Percentiles rank a stretch among this genome's conserved stretches.
Conservation (phyloP, 2,113 vertebrate genomes). For the Erythrolamprus reginae region DNA sequence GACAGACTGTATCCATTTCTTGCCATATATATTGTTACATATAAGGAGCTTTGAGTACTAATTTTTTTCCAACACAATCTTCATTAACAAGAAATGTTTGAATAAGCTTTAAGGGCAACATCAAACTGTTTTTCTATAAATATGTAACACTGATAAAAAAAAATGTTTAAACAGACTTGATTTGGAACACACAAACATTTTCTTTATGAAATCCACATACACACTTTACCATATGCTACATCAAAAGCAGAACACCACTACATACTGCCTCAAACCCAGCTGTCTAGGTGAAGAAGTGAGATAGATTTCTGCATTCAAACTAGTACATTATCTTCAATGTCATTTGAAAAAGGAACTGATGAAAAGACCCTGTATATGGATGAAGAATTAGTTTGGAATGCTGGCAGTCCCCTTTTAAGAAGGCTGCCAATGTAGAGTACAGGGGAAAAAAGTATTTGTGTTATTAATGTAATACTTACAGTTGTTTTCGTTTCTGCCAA, state of each 20-base stretch:
- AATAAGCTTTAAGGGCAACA: slow-evolving; percentile 37
- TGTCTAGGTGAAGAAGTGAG: background rate
- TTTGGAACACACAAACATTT: slow-evolving; percentile 4
- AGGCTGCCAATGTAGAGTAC: rapidly evolving
- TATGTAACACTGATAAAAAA: slow-evolving; percentile 38
- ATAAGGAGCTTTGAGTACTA: slow-evolving; percentile 70
- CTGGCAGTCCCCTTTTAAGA: background rate
- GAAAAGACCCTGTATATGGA: background rate
- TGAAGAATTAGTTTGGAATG: background rate
- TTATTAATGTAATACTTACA: slow-evolving; percentile 64
- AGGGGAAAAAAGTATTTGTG: background rate
- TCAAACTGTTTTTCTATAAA: slow-evolving; percentile 42
- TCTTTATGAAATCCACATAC: background rate
- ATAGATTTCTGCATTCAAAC: background rate
- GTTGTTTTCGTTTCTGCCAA: slow-evolving; percentile 72
- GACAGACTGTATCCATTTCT: slow-evolving; percentile 80
- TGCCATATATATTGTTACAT: slow-evolving; percentile 70
- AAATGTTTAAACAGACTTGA: slow-evolving; percentile 27
- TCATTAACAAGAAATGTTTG: slow-evolving; percentile 66
- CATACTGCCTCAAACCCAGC: background rate
- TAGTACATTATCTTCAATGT: background rate
- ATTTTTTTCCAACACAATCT: slow-evolving; percentile 68
- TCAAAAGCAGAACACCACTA: background rate
- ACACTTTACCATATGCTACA: background rate
- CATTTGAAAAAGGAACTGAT: background rate